Evolutionary conservation across 2,113 vertebrate species (phyloP).

Genomic region (Hydrochoerus hydrochaeris): DNA sequence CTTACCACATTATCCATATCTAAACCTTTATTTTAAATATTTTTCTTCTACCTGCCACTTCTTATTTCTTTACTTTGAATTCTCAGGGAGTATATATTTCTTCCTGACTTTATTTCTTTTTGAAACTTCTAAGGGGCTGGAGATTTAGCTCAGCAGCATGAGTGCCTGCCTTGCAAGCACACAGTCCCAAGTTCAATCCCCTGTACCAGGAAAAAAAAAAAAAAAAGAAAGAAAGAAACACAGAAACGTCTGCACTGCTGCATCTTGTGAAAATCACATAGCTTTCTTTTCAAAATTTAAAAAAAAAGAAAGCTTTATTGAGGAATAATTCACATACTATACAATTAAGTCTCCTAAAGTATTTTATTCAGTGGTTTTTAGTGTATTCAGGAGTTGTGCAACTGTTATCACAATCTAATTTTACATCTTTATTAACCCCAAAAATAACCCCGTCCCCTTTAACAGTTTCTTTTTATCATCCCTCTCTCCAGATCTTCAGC

Average conservation of each 20-base stretch:
- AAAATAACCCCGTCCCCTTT: neutral
- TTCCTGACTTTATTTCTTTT: neutral
- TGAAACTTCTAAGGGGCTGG: no score
- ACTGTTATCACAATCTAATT: neutral
- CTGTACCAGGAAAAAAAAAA: no score
- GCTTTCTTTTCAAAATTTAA: neutral
- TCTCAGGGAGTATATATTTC: neutral
- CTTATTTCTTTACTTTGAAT: slow-evolving; percentile 15
- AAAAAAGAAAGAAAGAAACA: no score
- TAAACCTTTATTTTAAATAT: neutral
- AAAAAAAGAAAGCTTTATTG: neutral
- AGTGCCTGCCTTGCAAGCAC: no score
- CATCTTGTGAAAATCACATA: slow-evolving; percentile 16
- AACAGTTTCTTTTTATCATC: neutral
- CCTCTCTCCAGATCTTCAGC: neutral
- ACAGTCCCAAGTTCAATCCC: no score
- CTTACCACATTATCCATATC: slow-evolving; percentile 14
- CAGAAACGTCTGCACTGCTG: no score
- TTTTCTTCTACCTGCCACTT: slow-evolving; percentile 8
- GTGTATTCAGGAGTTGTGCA: neutral
- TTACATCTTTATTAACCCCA: neutral
- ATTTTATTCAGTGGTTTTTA: neutral
- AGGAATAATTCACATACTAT: neutral
- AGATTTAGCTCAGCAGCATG: no score
- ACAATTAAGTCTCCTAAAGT: neutral